A percentile compares a stretch with the other conserved stretches of the same genome.
Evolutionary conservation across 2,113 vertebrate genomes (phyloP).

Genomic region (Vidua chalybeata): DNA sequence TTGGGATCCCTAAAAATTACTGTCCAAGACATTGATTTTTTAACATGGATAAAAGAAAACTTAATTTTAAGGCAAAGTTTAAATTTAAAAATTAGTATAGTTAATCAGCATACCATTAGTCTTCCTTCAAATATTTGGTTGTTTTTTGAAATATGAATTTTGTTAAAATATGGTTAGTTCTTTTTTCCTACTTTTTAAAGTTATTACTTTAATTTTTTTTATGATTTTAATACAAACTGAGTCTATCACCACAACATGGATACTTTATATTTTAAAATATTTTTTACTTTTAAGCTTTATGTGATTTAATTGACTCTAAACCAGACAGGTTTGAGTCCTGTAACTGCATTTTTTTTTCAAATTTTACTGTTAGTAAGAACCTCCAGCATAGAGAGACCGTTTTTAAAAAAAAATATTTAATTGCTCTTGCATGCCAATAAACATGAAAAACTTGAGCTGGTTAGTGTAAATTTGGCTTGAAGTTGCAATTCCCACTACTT

Average conservation of each 20-base stretch:
- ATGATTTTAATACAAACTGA: neutral
- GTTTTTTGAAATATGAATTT: neutral
- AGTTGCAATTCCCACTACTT: neutral
- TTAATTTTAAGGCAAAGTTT: neutral
- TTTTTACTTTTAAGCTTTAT: neutral
- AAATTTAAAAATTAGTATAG: neutral
- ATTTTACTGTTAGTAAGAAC: neutral
- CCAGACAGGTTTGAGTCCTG: neutral
- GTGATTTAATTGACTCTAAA: neutral
- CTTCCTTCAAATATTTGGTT: neutral
- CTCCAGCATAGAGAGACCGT: fast-evolving
- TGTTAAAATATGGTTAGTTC: neutral
- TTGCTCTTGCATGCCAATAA: neutral
- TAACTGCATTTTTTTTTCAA: neutral
- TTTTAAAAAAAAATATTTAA: neutral
- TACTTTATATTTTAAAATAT: neutral
- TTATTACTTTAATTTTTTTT: neutral
- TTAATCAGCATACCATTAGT: neutral
- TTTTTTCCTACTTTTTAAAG: neutral
- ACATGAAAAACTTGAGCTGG: fast-evolving
- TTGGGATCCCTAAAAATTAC: neutral
- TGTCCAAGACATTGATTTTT: neutral
- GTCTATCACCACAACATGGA: neutral
- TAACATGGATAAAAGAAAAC: neutral
- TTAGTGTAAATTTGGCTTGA: neutral